phyloP scores from a whole-genome alignment of 2,113 vertebrate genomes.

The Oreochromis tanganicae region DNA sequence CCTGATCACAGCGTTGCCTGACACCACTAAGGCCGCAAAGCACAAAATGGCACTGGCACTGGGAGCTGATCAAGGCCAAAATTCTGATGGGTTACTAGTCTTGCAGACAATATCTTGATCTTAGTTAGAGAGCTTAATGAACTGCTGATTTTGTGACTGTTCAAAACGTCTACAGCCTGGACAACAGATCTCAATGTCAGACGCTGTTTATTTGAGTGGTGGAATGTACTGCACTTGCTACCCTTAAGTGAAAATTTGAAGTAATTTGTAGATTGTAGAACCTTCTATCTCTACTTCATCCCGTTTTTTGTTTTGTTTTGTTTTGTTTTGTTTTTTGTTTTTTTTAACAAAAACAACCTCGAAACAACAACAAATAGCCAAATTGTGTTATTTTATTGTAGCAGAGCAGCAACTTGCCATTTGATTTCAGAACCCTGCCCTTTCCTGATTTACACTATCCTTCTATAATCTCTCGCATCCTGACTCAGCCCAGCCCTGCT shows the following conservation, averaged over 20 bases:
- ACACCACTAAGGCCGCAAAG: not conserved
- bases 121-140: not conserved
- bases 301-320: not conserved
- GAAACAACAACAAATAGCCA: not conserved
- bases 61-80: not conserved
- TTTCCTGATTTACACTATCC: not conserved
- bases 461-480: not conserved
- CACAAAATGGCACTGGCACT: not conserved
- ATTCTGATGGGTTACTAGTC: not conserved
- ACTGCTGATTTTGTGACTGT: not conserved
- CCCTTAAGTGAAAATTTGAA: not conserved
- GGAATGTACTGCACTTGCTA: not conserved
- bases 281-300: not conserved
- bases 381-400: not conserved
- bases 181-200: not conserved
- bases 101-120: not conserved
- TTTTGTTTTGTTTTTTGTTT: not conserved
- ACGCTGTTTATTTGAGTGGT: not conserved
- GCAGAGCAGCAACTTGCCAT: not conserved
- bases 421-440: not conserved
- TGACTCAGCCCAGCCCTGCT: slow-evolving; percentile 5
- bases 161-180: not conserved
- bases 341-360: not conserved
- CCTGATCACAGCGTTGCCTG: not conserved
- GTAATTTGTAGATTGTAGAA: not conserved